A percentile compares a stretch with the other conserved stretches of the same genome.
Evolutionary conservation across 2,113 vertebrate species (phyloP).

Genomic region (Lanius collurio): DNA sequence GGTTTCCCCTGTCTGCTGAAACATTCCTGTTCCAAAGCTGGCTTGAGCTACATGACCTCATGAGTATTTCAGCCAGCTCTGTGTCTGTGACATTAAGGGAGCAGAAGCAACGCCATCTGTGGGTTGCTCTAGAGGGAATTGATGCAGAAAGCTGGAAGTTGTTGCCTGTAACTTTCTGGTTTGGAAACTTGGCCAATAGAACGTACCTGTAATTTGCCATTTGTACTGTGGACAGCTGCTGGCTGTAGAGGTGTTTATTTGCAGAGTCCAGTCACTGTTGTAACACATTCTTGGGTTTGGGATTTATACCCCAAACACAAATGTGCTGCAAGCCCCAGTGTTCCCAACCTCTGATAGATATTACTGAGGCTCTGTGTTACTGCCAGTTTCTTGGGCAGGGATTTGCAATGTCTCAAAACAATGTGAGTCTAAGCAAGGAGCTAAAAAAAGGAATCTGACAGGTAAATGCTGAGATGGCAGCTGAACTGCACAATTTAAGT

Average conservation of each 20-base stretch:
- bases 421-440: not conserved
- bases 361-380: not conserved
- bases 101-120: not conserved
- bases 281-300: not conserved
- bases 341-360: not conserved
- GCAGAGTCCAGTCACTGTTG: not conserved
- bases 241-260: not conserved
- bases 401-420: not conserved
- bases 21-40: not conserved
- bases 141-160: not conserved
- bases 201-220: not conserved
- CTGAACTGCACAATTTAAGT: not conserved
- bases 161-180: not conserved
- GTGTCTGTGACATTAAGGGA: not conserved
- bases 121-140: not conserved
- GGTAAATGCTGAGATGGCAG: not conserved
- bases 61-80: not conserved
- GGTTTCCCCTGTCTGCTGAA: not conserved
- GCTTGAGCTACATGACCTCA: not conserved
- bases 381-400: not conserved
- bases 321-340: not conserved
- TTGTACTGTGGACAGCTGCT: not conserved
- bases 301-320: not conserved
- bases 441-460: not conserved
- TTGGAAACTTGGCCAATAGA: not conserved